Conservation (phyloP, 2,797 vertebrate species). For the Hydrophis major region DNA sequence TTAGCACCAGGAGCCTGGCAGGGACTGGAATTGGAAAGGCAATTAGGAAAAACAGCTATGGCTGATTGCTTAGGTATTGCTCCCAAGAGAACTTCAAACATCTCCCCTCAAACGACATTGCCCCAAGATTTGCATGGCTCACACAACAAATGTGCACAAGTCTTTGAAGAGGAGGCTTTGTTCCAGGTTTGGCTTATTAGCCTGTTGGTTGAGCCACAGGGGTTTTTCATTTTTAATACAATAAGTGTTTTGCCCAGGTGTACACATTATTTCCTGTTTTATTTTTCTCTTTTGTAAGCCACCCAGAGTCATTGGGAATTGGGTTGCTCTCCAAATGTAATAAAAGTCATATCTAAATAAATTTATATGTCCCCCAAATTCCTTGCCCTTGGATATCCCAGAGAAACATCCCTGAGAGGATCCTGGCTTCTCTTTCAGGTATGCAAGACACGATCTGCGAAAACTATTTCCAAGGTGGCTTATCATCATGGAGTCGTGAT, state of each 20-base stretch:
- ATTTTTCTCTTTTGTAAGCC: neutral
- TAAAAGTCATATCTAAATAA: neutral
- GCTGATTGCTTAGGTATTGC: neutral
- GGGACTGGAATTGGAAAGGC: no score
- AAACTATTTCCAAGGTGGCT: slow-evolving; percentile 85
- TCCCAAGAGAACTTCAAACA: neutral
- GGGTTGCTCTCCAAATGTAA: neutral
- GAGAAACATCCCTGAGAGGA: accelerated
- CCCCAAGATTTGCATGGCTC: neutral
- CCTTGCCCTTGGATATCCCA: neutral
- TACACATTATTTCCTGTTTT: neutral
- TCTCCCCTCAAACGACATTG: neutral
- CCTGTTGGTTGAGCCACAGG: neutral
- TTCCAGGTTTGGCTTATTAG: neutral
- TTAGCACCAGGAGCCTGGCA: neutral
- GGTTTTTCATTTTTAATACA: neutral
- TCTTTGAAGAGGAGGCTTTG: neutral
- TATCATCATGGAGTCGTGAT: slow-evolving; percentile 91
- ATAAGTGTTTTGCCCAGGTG: neutral
- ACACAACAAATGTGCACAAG: neutral
- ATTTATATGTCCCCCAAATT: neutral
- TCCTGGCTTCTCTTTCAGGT: slow-evolving; percentile 70
- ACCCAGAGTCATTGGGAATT: neutral
- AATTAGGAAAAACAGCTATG: neutral
- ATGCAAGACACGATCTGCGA: slow-evolving; percentile 82